Evolutionary conservation across 2,888 invertebrate genomes (phyloP), one percentile per base, ranked within the genome.

Genomic region (Tetranychus truncatus): DNA sequence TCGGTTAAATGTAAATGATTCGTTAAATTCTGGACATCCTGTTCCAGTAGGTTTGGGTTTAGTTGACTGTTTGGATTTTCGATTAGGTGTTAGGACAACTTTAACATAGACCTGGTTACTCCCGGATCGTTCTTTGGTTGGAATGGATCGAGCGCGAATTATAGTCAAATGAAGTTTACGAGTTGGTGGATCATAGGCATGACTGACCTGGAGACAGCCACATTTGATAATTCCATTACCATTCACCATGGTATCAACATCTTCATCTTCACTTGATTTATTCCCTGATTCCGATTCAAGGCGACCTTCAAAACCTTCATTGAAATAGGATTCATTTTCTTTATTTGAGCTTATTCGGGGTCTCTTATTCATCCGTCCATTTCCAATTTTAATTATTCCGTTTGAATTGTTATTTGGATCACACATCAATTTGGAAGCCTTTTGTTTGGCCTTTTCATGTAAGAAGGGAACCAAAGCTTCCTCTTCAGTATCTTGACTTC

Each of bases 161-260:
- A 95, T 89, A 80, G 92, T 92, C 44, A 95, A 90, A 71, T 91
- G 91, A 91, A 95, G 92, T 84, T 91, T 91, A 77, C 91, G 87
- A 84, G 92, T 91, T 8, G 91, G 91, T 18, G 92, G 91, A 82
- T 94, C 93, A 82, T 94, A 95, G 55, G 91, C 85, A 81, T 95
- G 87, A 8, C 92, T 91, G 77, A 94, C 88, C 84, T 95, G 93
- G 78, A 95, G 85, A 77, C 89, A 88, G 7, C 94, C 92, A 78
- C 91, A 78, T 71, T 76, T n/a, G n/a, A 46, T 34, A 45, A 45
- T 6, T 11, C 11, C 21, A 24, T 24, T 11, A 21, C 34, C 69
- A 20, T 69, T 55, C 15, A 55, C 15, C 6, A 55, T 55, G 11
- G 15, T 15, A 55, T 55, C 9, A 55, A 15, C 55, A 15, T 55